Evolutionary conservation across 2,888 invertebrate species (phyloP).

Genomic region (Phaonia tiefii): DNA sequence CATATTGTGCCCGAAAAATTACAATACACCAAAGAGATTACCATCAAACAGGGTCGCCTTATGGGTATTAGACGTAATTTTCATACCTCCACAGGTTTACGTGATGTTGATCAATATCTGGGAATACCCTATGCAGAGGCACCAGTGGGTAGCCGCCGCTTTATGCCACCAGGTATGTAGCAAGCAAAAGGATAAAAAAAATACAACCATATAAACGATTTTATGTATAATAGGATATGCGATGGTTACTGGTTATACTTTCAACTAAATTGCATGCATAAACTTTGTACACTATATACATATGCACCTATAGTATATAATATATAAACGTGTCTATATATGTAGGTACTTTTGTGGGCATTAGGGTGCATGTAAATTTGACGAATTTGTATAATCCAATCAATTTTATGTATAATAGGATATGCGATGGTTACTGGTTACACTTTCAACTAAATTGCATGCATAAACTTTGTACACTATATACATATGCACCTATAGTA

Average conservation of each 20-base stretch:
- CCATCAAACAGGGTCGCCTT: slow-evolving; percentile 85
- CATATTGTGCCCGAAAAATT: slow-evolving; percentile 77
- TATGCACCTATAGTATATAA: too few species aligned
- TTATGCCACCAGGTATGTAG: slow-evolving; percentile 89
- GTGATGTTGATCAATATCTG: slow-evolving; percentile 87
- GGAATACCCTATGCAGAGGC: slow-evolving; percentile 92
- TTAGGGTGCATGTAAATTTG: too few species aligned
- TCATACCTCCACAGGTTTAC: slow-evolving; percentile 83
- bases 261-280: slow-evolving; percentile 19
- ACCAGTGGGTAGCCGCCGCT: slow-evolving; percentile 87
- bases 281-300: not conserved
- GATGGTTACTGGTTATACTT: not conserved
- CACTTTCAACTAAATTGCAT: slow-evolving; percentile 14
- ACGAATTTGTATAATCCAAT: too few species aligned
- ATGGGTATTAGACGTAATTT: slow-evolving; percentile 86
- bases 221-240: not conserved
- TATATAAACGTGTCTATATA: not conserved
- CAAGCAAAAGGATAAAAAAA: not conserved
- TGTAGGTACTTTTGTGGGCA: too few species aligned
- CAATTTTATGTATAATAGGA: not conserved
- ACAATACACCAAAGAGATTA: slow-evolving; percentile 83
- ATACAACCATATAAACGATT: slow-evolving; percentile 4
- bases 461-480: not conserved
- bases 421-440: too few species aligned
- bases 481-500: slow-evolving; percentile 4